A percentile compares a stretch with the other conserved stretches of the same genome.
Conservation (phyloP, 2,888 invertebrate genomes). For the Cabera pusaria region DNA sequence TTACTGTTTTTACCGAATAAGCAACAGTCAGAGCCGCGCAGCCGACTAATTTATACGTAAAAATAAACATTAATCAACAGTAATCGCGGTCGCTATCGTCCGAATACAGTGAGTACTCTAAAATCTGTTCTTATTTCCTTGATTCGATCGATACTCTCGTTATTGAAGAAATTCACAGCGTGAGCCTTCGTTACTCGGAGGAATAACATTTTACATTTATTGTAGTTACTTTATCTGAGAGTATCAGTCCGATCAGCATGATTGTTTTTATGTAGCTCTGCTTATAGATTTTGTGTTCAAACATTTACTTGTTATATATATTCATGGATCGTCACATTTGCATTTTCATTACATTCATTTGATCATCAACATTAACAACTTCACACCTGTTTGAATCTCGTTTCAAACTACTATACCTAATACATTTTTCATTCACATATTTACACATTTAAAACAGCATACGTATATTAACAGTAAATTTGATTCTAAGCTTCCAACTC, state of each 20-base stretch:
- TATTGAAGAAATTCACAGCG: slow-evolving; percentile 34
- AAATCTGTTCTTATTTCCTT: slow-evolving; percentile 58
- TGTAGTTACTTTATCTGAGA: slow-evolving; percentile 12
- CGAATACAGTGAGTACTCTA: slow-evolving; percentile 76
- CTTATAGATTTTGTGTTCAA: slow-evolving; percentile 18
- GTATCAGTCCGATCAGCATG: slow-evolving; percentile 25
- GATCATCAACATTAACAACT: slow-evolving; percentile 38
- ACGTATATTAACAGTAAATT: no score
- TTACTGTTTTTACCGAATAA: slow-evolving; percentile 81
- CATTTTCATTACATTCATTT: slow-evolving; percentile 46
- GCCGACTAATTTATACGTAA: slow-evolving; percentile 78
- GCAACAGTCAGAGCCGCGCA: slow-evolving; percentile 82
- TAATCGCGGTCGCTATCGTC: slow-evolving; percentile 74
- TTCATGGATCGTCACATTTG: slow-evolving; percentile 44
- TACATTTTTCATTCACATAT: slow-evolving; percentile 30
- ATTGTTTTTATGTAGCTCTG: slow-evolving; percentile 21
- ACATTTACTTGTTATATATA: slow-evolving; percentile 30
- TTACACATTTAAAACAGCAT: slow-evolving; percentile 9
- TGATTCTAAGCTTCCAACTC: no score
- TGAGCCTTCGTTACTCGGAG: slow-evolving; percentile 3
- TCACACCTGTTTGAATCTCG: slow-evolving; percentile 34
- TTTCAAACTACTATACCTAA: slow-evolving; percentile 30
- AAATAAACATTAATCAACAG: slow-evolving; percentile 79
- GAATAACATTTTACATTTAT: slow-evolving; percentile 6
- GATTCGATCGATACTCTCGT: slow-evolving; percentile 61